Evolutionary conservation across 2,113 vertebrate species (phyloP).

Genomic region (mouse (Mus musculus)): GRCm39 chr7:40013501-40014000

Average conservation of each 20-base stretch:
- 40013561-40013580: neutral
- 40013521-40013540: neutral
- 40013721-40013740: too few species aligned
- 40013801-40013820: neutral
- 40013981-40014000: neutral
- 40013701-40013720: neutral
- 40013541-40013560: neutral
- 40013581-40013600: neutral
- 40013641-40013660: neutral
- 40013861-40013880: neutral
- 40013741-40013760: neutral
- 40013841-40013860: neutral
- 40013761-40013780: neutral
- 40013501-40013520: neutral
- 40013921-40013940: neutral
- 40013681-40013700: neutral
- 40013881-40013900: neutral
- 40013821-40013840: neutral
- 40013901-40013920: neutral
- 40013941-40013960: neutral
- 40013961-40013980: neutral
- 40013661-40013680: neutral
- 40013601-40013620: neutral
- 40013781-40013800: neutral
- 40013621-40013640: neutral